Percentiles rank a stretch among this genome's conserved stretches.
These are phyloP conservation scores for Cepaea hortensis DNA, from an alignment of 2,888 invertebrate species.

Conservation along the genomic window DNA sequence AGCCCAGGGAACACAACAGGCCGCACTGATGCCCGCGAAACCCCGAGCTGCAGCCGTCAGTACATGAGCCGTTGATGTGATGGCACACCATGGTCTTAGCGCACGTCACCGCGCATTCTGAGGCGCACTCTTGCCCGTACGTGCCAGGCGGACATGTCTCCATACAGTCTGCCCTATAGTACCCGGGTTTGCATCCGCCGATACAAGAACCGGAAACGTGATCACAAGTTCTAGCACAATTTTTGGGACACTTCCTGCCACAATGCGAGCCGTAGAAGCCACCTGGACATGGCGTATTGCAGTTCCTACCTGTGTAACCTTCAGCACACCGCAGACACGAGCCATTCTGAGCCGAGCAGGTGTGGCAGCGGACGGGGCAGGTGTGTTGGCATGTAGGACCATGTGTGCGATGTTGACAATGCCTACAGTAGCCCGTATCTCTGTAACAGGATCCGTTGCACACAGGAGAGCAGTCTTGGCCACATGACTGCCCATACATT, in stretches of 20 bases:
- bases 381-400: slow-evolving; percentile 6
- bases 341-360: slow-evolving; percentile 9
- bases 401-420: neutral
- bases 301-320: slow-evolving; percentile 14
- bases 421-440: slow-evolving; percentile 31
- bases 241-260: neutral
- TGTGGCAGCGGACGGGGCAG: slow-evolving; percentile 3
- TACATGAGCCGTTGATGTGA: slow-evolving; percentile 34
- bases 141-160: slow-evolving; percentile 26
- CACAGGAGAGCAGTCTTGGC: neutral
- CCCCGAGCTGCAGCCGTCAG: slow-evolving; percentile 20
- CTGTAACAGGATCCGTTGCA: slow-evolving; percentile 7
- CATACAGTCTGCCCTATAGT: neutral
- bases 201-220: slow-evolving; percentile 2
- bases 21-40: slow-evolving; percentile 22
- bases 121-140: slow-evolving; percentile 31
- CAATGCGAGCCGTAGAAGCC: slow-evolving; percentile 19
- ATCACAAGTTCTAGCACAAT: slow-evolving; percentile 10
- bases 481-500: neutral
- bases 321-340: neutral
- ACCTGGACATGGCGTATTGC: neutral
- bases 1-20: slow-evolving; percentile 1
- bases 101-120: slow-evolving; percentile 36
- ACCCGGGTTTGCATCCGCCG: slow-evolving; percentile 33
- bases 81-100: neutral